Base-by-base conservation (phyloP, 2,888 invertebrate species). In the Polymixis flavicincta region DNA sequence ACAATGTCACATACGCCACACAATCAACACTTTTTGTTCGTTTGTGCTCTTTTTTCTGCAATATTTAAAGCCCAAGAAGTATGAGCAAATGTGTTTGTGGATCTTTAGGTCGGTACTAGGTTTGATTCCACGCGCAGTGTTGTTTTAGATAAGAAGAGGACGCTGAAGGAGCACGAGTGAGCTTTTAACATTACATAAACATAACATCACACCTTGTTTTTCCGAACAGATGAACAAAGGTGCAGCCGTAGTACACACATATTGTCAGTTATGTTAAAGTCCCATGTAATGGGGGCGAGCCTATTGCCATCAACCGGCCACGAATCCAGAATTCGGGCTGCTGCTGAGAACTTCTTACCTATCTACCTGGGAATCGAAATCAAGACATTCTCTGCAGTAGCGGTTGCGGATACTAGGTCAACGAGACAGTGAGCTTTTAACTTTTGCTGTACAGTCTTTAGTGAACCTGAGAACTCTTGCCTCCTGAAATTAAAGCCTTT, bases 1-100 rank as follows among this genome's bases (percentile, higher is more conserved):
- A 83, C 83, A 83, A 84, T 83, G 83, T 83, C 83, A 83, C 80
- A 82, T 59, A 63, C 54, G 54, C 79, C 68, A 65, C 66, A 64
- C 70, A 61, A 80, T 80, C 76, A 61, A 76, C 63, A 57, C 42
- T 80, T 82, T 71, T 82, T 79, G 67, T 71, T 50, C n/a, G 8
- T 32, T 55, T 45, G 11, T 55, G 19, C 2, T 52, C 22, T 67
- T 82, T 72, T 66, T 71, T 70, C 19, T 52, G 45, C 25, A 22
- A 78, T 78, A 81, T 67, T 82, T 82, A 55, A 67, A 45, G n/a
- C n/a, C n/a, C 25, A 65, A 28, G 69, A 64, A 25, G 45, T 25
- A 13, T 17, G 37, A 45, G 2, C 13, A 54, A 3, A 17, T 28
- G 14, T 17, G 22, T 50, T 50, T 22, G 37, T 28, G 25, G 25